phyloP scores from a whole-genome alignment of 2,113 vertebrate species.

The Callionymus lyra region DNA sequence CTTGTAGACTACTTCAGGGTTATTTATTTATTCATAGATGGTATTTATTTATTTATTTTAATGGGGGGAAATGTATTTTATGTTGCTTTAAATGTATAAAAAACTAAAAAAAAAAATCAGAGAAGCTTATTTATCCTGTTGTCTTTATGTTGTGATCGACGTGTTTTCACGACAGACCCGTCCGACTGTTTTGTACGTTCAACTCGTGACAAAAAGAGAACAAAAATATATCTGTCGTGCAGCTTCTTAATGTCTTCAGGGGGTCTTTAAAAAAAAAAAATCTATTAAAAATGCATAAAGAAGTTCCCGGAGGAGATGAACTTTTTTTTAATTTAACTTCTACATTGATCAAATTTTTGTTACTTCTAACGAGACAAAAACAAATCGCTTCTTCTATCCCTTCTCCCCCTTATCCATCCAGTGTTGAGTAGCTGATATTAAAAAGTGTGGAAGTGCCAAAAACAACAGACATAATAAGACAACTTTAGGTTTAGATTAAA shows the following conservation, averaged over 20 bases:
- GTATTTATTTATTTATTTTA: constrained; percentile 48
- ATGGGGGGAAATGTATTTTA: constrained; percentile 28
- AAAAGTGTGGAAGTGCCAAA: no score
- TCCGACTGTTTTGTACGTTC: constrained; percentile 42
- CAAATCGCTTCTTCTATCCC: not conserved
- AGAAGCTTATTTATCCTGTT: constrained; percentile 54
- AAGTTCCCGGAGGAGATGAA: constrained; percentile 7
- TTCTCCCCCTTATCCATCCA: no score
- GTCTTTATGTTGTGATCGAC: constrained; percentile 59
- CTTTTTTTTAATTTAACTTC: constrained; percentile 2
- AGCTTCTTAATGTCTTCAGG: constrained; percentile 34
- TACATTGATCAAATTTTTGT: no score
- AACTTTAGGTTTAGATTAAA: no score
- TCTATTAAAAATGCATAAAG: constrained; percentile 7
- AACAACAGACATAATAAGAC: no score
- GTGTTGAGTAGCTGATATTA: no score
- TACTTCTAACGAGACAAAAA: constrained; percentile 1
- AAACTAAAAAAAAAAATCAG: constrained; percentile 15
- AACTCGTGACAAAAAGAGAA: constrained; percentile 17
- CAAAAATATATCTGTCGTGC: constrained; percentile 34
- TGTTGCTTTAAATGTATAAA: constrained; percentile 40
- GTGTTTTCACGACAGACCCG: constrained; percentile 46
- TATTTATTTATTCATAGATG: constrained; percentile 51
- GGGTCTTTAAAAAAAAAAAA: not conserved
- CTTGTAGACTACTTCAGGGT: constrained; percentile 26